phyloP scores from a whole-genome alignment of 92 coral and sea anemone species.

The Scolanthus callimorphus region DNA sequence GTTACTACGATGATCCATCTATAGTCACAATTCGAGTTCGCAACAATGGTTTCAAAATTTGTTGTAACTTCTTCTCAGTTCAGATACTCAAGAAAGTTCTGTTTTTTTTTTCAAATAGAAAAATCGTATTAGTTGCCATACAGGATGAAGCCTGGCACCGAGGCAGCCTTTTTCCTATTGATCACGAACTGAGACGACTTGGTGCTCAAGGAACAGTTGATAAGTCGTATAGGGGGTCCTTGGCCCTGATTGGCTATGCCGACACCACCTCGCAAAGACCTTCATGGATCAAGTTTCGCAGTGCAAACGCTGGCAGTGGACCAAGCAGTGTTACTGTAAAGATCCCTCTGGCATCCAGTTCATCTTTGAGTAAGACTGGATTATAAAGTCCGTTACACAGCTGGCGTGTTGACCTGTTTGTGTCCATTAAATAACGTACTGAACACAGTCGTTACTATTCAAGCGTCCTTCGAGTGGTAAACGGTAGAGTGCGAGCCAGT shows the following conservation, averaged over 20 bases:
- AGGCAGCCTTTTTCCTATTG: slow-evolving; percentile 3
- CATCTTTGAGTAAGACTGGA: neutral
- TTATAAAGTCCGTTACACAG: too few species aligned
- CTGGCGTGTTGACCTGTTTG: too few species aligned
- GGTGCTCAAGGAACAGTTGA: slow-evolving; percentile 17
- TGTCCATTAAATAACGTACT: too few species aligned
- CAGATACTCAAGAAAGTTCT: too few species aligned
- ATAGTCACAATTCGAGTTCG: too few species aligned
- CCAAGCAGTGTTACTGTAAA: slow-evolving; percentile 24
- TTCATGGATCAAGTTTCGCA: slow-evolving; percentile 25
- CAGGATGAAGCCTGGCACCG: slow-evolving; percentile 40
- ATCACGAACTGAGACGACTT: slow-evolving; percentile 19
- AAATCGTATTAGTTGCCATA: slow-evolving; percentile 40
- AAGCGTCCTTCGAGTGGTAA: too few species aligned
- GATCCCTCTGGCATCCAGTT: neutral
- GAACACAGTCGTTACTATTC: too few species aligned
- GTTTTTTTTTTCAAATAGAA: slow-evolving; percentile 6
- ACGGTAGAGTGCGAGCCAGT: too few species aligned
- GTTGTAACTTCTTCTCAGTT: too few species aligned
- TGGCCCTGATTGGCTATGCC: slow-evolving; percentile 32
- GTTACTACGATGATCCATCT: too few species aligned
- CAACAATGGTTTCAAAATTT: too few species aligned
- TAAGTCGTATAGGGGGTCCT: slow-evolving; percentile 26
- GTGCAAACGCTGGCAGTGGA: slow-evolving; percentile 18
- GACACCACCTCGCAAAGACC: slow-evolving; percentile 22